phyloP scores from a whole-genome alignment of 2,888 invertebrate species.

The Sthenelais limicola region DNA sequence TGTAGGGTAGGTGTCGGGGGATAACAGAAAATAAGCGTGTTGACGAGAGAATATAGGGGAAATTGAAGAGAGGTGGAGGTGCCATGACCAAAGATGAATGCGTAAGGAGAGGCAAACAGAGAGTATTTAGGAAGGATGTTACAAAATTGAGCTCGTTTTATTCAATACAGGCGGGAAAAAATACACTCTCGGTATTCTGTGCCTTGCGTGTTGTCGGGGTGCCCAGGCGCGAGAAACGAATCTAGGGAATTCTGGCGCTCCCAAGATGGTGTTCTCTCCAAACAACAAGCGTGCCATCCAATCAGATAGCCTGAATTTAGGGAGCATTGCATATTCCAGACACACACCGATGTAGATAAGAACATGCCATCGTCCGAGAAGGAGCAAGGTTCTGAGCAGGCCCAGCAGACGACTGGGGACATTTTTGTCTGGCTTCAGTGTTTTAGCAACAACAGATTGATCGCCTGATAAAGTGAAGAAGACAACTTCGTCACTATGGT shows the following conservation, averaged over 20 bases:
- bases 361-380: conserved; percentile 16
- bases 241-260: conserved; percentile 25
- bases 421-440: conserved; percentile 5
- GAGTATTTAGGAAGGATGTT: no score
- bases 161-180: no score
- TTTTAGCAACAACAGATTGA: conserved; percentile 28
- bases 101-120: no score
- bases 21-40: no score
- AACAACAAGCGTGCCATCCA: conserved; percentile 14
- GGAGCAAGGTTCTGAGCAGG: background rate
- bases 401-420: background rate
- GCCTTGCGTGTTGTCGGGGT: background rate
- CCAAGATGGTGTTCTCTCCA: conserved; percentile 23
- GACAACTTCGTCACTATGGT: conserved; percentile 33
- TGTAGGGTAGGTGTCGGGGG: no score
- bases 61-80: no score
- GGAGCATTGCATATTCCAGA: conserved; percentile 29
- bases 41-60: no score
- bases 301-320: conserved; percentile 9
- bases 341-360: conserved; percentile 22
- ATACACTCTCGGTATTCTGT: no score
- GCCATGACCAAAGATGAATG: no score
- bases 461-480: background rate
- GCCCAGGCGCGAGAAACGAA: conserved; percentile 9
- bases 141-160: no score